Conservation (phyloP, 2,888 invertebrate species). For the Tipula lateralis region DNA sequence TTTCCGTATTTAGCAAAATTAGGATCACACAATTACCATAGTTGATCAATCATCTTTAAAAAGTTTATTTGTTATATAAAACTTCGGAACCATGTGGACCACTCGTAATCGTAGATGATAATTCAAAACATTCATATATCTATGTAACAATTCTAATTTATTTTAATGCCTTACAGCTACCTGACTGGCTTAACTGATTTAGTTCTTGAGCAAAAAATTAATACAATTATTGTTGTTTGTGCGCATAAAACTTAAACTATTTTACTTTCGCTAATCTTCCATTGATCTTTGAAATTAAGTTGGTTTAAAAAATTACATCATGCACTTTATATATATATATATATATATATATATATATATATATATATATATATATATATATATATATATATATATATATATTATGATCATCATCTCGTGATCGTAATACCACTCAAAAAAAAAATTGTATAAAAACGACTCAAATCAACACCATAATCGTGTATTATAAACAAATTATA, state of each 20-base stretch:
- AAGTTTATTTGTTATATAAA: background rate
- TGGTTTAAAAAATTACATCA: background rate
- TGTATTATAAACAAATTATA: background rate
- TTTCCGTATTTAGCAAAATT: too few relatives aligned
- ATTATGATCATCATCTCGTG: background rate
- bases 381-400: too few relatives aligned
- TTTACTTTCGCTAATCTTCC: constrained; percentile 4
- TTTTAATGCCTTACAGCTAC: background rate
- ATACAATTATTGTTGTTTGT: background rate
- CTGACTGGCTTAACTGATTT: background rate
- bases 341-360: too few relatives aligned
- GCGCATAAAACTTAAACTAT: background rate
- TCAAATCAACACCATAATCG: background rate
- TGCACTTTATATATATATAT: too few relatives aligned
- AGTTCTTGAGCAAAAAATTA: background rate
- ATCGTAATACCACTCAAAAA: background rate
- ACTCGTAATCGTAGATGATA: background rate
- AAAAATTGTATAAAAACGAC: background rate
- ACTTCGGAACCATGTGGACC: background rate
- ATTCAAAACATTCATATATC: background rate
- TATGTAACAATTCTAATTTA: background rate
- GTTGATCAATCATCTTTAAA: too few relatives aligned
- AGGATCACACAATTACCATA: too few relatives aligned
- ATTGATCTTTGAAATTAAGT: background rate
- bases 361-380: too few relatives aligned